Base-by-base conservation (phyloP, 1,140 invertebrate genomes). In the Drosophila lini region DNA sequence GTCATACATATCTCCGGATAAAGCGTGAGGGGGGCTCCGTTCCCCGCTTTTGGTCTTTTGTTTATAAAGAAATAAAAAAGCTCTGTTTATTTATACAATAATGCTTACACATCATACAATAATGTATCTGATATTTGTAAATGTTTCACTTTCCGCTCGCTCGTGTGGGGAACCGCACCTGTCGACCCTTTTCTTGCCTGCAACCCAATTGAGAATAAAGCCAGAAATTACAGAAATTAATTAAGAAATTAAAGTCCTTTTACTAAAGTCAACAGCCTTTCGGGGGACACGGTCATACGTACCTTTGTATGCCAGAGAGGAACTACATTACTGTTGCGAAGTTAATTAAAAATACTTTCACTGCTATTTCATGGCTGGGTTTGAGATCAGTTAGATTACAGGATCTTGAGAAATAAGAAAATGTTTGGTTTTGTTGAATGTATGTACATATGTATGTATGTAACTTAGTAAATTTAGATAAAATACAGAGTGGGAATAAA, bases 21-120 rank as follows among this genome's bases (percentile, higher is more conserved):
- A 67, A 76, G 34, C 41, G 47, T 9, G 16, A 19, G 10, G 11
- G 15, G 8, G 40, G 19, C 1, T 34, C 4, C 4, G 16, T 34
- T 53, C 28, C 64, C 28, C 62, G 32, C 22, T 41, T 50, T 48
- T 44, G 25, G 41, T 45, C 41, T 56, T 41, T 55, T 69, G 34
- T 69, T 69, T 70, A 70, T 40, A 47, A 15, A 67, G 25, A 70
- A 74, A 55, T 59, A 70, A 81, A 83, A 70, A 57, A 63, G 25
- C 53, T 55, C 56, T 59, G 76, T 78, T 78, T 78, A 78, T 78
- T 78, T 78, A 78, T 79, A 79, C 44, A 79, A 79, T 56, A 84
- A 71, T 80, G 81, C 80, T 82, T 65, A 78, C 80, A 69, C 80
- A 81, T 81, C 79, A 79, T 52, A 82, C 75, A 82, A 62, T 69